Evolutionary conservation across 2,888 invertebrate species (phyloP).

Genomic region (Lumbricus terrestris): DNA sequence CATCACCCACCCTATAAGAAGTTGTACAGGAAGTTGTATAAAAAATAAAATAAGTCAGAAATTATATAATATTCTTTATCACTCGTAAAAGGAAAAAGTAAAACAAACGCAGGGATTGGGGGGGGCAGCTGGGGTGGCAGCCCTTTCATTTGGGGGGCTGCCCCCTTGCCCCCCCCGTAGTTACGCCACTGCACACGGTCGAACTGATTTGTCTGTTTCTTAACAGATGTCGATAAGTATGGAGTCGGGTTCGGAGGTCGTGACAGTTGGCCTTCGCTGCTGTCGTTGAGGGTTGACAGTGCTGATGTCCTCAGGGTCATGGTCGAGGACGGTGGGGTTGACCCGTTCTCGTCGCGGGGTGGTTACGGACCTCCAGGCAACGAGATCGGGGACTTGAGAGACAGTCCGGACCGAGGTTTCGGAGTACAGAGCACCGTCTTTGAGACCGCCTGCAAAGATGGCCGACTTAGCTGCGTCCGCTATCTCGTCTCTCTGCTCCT

Average conservation of each 20-base stretch:
- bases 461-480: conserved; percentile 17
- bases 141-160: too few relatives aligned
- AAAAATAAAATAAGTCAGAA: too few relatives aligned
- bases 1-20: too few relatives aligned
- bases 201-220: neutral
- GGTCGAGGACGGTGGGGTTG: neutral
- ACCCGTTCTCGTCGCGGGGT: conserved; percentile 6
- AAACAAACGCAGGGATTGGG: too few relatives aligned
- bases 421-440: conserved; percentile 11
- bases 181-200: too few relatives aligned
- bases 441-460: conserved; percentile 24
- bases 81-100: too few relatives aligned
- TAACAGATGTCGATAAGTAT: neutral
- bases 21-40: too few relatives aligned
- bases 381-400: neutral
- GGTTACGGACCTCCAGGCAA: neutral
- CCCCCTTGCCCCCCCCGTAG: too few relatives aligned
- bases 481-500: conserved; percentile 9
- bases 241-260: neutral
- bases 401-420: neutral
- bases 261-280: neutral
- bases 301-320: conserved; percentile 8
- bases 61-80: too few relatives aligned
- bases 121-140: too few relatives aligned
- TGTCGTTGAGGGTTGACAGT: neutral